Evolutionary conservation across 2,888 invertebrate species (phyloP).

Genomic region (Nudaria mundana): DNA sequence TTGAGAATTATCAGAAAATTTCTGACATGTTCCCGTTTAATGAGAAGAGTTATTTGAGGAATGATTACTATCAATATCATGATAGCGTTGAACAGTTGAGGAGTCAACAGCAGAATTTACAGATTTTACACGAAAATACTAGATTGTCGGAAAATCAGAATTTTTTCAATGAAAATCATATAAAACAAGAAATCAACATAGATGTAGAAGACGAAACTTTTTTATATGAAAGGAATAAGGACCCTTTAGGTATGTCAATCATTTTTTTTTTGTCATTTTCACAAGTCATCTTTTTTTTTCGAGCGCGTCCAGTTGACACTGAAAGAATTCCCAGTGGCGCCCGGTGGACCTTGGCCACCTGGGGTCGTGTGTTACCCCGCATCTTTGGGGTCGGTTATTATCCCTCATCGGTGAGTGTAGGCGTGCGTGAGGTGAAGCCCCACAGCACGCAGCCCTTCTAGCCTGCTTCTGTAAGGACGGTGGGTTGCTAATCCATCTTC

Average conservation of each 20-base stretch:
- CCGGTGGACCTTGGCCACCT: too few species aligned
- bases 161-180: constrained; percentile 65
- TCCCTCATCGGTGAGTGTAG: too few species aligned
- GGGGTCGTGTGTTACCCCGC: too few species aligned
- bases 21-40: constrained; percentile 24
- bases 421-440: too few species aligned
- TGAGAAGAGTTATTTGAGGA: constrained; percentile 37
- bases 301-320: too few species aligned
- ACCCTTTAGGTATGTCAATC: constrained; percentile 43
- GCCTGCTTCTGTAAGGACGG: too few species aligned
- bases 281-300: too few species aligned
- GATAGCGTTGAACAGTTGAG: constrained; percentile 59
- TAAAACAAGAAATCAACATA: constrained; percentile 67
- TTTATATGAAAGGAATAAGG: constrained; percentile 58
- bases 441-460: too few species aligned
- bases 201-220: constrained; percentile 62
- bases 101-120: constrained; percentile 67
- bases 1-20: constrained; percentile 41
- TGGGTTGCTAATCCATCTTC: too few species aligned
- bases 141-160: constrained; percentile 60
- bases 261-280: neutral
- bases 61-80: constrained; percentile 38
- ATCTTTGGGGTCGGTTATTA: too few species aligned
- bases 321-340: too few species aligned
- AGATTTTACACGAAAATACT: constrained; percentile 58